Evolutionary conservation across 1,140 invertebrate genomes (phyloP), one percentile per base, ranked within the genome.

Genomic region (Halictus rubicundus): DNA sequence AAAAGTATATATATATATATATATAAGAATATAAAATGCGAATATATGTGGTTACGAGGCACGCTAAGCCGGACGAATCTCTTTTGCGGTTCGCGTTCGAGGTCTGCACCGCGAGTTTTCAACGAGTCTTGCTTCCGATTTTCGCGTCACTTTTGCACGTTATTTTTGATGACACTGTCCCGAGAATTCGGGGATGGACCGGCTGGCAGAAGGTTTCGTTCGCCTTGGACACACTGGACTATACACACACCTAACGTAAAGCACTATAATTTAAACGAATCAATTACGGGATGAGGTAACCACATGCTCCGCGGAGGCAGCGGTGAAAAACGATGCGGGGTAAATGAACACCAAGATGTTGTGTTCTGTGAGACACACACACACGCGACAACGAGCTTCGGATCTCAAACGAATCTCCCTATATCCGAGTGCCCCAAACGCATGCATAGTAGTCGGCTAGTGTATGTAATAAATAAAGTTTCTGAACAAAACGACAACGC

Each of bases 401-500:
- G 88, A 87, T 85, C 88, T 88, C 86, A 87, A 88, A 85, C 84
- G 83, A 88, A 80, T 32, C 87, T 84, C 86, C 87, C 80, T 87
- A 86, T 87, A 87, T 88, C 87, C 85, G 79, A 90, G 90, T 85
- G 87, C 83, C 87, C 89, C 87, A 88, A 52, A 85, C 89, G 90
- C 90, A 89, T 92, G 88, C 88, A 90, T 90, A 92, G 89, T 93
- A 92, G 92, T 92, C 90, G 89, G 89, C 91, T 92, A 92, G 91
- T 93, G 91, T 92, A 93, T 90, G 91, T 92, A 92, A 92, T 89
- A 90, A 93, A 93, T 92, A 93, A 93, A 93, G 88, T 93, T 93
- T 93, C 91, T 92, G 91, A 92, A 90, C 85, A 92, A 92, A 90
- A 88, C 65, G 25, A 49, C 27, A 68, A 37, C 9, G 54, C 7